Base-by-base conservation (phyloP, 2,888 invertebrate genomes). In the Mantis religiosa region DNA sequence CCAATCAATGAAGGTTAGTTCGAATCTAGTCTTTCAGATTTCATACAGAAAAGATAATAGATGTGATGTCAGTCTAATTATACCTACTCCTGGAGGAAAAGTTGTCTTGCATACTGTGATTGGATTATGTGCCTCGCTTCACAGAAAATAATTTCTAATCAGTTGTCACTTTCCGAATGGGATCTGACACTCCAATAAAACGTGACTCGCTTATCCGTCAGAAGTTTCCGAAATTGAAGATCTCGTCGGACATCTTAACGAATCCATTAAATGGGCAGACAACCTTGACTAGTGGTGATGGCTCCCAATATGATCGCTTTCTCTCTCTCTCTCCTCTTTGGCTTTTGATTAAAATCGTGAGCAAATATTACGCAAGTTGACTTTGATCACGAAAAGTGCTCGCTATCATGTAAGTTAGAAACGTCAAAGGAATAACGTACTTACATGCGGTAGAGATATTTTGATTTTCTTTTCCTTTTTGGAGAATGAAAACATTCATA, bases 341-440 rank as follows among this genome's bases (percentile, higher is more conserved):
- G 20, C 20, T 25, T 15, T n/a, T 87, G 87, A 87, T 87, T 87
- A 82, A 41, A 87, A 41, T 87, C 87, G 87, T 87, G 87, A 87
- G 12, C 9, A 28, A 7, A 28, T 28, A n/a, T 28, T 81, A 8
- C n/a, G 30, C 6, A 28, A 15, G 28, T 82, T 8, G 30, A 12
- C 30, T 34, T 14, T 25, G 82, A 87, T 87, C 87, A 87, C 34
- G 87, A 87, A n/a, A 82, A 87, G 15, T 14, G 54, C 14, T 71
- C 54, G 14, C 15, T 54, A 20, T 54, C 54, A 71, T 25, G 54
- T 54, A 54, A 71, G 54, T 20, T 54, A 54, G 14, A 54, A 54
- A 54, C 14, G 54, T 71, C 54, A 71, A 71, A 71, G 25, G 20
- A 25, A 71, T 71, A 6, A 71, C 20, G 20, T 71, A 54, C 54